phyloP scores from a whole-genome alignment of 2,888 invertebrate species.

The Apodemia mormo region DNA sequence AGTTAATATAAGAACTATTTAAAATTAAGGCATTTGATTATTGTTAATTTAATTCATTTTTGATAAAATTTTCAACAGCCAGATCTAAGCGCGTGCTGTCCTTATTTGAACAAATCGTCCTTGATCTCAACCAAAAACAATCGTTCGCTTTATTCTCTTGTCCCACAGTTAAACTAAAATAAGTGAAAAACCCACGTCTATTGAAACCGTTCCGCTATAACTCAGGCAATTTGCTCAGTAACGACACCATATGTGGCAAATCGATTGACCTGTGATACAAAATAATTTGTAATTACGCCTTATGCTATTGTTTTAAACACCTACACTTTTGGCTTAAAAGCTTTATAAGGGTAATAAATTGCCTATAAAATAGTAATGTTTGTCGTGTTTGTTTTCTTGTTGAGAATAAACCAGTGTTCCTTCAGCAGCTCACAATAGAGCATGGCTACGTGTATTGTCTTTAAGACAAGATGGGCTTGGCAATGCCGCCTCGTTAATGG shows the following conservation, averaged over 20 bases:
- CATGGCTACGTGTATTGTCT: slow-evolving; percentile 17
- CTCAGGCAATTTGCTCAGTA: slow-evolving; percentile 8
- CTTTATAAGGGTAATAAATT: slow-evolving; percentile 19
- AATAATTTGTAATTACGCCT: slow-evolving; percentile 31
- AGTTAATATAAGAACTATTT: too few species aligned
- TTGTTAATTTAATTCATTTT: too few species aligned
- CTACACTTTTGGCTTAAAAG: slow-evolving; percentile 15
- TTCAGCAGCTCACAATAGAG: not conserved
- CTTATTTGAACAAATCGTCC: not conserved
- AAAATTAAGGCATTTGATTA: too few species aligned
- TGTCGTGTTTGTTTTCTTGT: not conserved
- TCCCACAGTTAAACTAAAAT: slow-evolving; percentile 22
- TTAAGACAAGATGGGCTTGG: slow-evolving; percentile 16
- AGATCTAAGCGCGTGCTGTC: too few species aligned
- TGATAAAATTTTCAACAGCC: too few species aligned
- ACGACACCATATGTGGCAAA: slow-evolving; percentile 38
- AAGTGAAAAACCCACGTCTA: slow-evolving; percentile 22
- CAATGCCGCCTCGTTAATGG: slow-evolving; percentile 18
- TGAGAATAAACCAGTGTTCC: too few species aligned
- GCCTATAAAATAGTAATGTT: not conserved
- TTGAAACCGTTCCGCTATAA: slow-evolving; percentile 27
- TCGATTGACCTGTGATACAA: slow-evolving; percentile 31
- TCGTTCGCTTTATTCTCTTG: slow-evolving; percentile 1
- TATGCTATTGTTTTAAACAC: slow-evolving; percentile 20
- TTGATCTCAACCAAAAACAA: not conserved